Percentiles rank a stretch among this genome's conserved stretches.
These are phyloP conservation scores for Rousettus leschenaultii DNA, from an alignment of 2,113 vertebrate species.

Conservation along the genomic window DNA sequence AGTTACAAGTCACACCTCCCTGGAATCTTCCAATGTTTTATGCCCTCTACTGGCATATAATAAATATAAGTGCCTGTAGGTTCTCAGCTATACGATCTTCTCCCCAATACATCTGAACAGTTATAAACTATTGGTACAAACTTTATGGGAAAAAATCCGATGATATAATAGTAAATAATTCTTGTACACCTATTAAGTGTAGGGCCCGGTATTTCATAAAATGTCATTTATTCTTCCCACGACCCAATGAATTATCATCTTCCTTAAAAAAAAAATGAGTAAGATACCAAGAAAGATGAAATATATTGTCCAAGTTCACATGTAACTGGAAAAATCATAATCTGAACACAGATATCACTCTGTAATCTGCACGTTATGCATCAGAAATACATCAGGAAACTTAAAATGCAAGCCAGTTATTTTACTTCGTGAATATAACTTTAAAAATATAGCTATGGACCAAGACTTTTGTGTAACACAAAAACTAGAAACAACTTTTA, in stretches of 20 bases:
- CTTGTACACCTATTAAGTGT: neutral
- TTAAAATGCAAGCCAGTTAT: neutral
- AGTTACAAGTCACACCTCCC: neutral
- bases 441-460: neutral
- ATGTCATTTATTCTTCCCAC: neutral
- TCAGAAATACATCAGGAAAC: neutral
- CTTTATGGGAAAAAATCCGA: neutral
- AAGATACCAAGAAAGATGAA: neutral
- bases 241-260: neutral
- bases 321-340: neutral
- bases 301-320: neutral
- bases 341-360: neutral
- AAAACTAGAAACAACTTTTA: neutral
- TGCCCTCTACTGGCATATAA: neutral
- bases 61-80: neutral
- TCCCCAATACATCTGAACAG: neutral
- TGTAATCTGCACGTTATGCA: neutral
- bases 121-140: neutral
- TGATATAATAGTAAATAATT: neutral
- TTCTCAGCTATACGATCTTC: neutral
- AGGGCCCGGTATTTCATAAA: neutral
- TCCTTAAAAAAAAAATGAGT: neutral
- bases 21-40: neutral
- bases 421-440: neutral
- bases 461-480: neutral